A percentile compares a stretch with the other conserved stretches of the same genome.
Evolutionary conservation across 2,113 vertebrate genomes (phyloP).

Genomic region (Apus apus): DNA sequence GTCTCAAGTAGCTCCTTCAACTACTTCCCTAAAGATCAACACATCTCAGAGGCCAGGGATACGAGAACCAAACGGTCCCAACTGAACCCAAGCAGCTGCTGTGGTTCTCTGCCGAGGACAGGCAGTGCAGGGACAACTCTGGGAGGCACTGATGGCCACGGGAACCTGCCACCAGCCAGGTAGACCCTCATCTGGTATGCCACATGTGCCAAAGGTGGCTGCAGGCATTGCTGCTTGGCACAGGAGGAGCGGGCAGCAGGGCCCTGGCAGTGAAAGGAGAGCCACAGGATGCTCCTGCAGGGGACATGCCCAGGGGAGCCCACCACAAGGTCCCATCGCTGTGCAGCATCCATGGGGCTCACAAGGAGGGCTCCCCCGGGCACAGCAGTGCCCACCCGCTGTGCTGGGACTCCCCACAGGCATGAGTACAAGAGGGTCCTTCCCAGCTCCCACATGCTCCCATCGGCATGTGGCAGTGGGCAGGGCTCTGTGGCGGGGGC

Average conservation of each 20-base stretch:
- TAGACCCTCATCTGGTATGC: accelerated
- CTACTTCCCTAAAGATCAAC: not conserved
- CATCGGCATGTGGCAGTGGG: not conserved
- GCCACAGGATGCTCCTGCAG: not conserved
- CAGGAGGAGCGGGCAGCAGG: accelerated
- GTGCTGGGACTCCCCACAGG: no score
- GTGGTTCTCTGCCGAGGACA: accelerated
- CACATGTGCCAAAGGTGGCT: accelerated
- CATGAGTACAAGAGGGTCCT: no score
- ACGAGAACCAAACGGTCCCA: not conserved
- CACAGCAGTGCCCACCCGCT: not conserved
- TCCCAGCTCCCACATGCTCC: no score
- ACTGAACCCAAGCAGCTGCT: accelerated
- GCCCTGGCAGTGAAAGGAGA: accelerated
- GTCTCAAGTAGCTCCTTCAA: not conserved
- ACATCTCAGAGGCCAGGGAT: not conserved
- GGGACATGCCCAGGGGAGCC: accelerated
- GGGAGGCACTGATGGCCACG: accelerated
- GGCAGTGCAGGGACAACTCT: accelerated
- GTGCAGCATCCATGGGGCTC: accelerated
- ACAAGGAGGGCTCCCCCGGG: accelerated
- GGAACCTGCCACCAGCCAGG: not conserved
- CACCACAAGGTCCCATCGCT: accelerated
- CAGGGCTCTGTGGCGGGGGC: not conserved
- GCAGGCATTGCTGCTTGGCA: accelerated